phyloP scores from a whole-genome alignment of 2,797 vertebrate species.

The Gila robusta region DNA sequence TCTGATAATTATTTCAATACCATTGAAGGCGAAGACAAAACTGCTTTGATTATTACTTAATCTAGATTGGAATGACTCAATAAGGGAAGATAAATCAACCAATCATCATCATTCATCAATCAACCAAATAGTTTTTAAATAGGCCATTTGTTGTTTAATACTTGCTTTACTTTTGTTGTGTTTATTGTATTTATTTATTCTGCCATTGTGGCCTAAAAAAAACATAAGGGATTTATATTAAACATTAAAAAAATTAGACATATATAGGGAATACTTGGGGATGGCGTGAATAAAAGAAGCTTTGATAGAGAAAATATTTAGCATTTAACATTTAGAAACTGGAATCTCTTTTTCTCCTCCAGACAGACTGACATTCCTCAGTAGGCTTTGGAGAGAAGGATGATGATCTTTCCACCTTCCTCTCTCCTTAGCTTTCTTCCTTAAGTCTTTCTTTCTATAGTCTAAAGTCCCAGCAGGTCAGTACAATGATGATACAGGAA shows the following conservation, averaged over 20 bases:
- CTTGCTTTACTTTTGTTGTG: not conserved
- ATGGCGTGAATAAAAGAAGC: not conserved
- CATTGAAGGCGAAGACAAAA: not conserved
- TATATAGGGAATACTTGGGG: not conserved
- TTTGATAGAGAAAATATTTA: not conserved
- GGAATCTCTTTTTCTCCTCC: conserved; percentile 21
- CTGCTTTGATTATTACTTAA: not conserved
- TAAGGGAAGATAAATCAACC: not conserved
- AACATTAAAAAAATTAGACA: not conserved
- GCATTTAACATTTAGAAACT: not conserved
- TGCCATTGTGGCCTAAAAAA: not conserved
- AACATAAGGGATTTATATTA: not conserved
- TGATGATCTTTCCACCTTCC: conserved; percentile 43
- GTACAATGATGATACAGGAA: not conserved
- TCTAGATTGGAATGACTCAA: not conserved
- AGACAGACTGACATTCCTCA: conserved; percentile 55
- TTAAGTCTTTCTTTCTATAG: no score
- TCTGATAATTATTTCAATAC: not conserved
- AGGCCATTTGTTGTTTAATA: not conserved
- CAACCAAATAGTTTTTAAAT: not conserved
- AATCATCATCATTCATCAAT: not conserved
- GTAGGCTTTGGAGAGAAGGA: conserved; percentile 42
- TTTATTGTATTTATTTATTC: not conserved
- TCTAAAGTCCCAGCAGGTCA: not conserved
- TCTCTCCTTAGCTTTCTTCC: conserved; percentile 33